Evolutionary conservation across 2,888 invertebrate genomes (phyloP), one percentile per base, ranked within the genome.

Genomic region (Tethea ocularis): DNA sequence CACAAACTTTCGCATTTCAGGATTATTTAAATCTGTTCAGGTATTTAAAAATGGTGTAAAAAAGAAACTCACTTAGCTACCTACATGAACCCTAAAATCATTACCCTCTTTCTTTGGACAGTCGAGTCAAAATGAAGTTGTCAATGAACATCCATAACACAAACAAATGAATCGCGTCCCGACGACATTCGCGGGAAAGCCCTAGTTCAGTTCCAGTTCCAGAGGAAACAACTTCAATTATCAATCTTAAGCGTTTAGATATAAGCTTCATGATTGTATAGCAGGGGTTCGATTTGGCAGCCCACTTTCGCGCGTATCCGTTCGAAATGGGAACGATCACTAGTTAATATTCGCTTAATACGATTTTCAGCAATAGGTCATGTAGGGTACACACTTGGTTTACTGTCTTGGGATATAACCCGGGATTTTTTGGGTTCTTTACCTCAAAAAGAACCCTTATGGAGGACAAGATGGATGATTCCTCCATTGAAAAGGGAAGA

Each of bases 251-350:
- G 10, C 17, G 0, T 1, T 11, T 20, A 6, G 22, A 11, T 11
- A 36, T 36, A 54, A 33, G 24, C 3, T 20, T 22, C 13, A 33
- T 33, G 22, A 17, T 33, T 10, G 54, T 26, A 1, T 8, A 33
- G 15, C 33, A 67, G 68, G 72, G 69, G 62, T 54, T 63, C 66
- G 65, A 72, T 70, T 72, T 68, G 57, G 73, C 74, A 83, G 71
- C 80, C 83, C 74, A 86, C 79, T 86, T 87, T 86, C 82, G 79
- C 78, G 63, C 58, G 70, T 77, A 78, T 85, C 85, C 86, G 85
- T 70, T 77, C 67, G 74, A 71, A 85, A 77, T 68, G 77, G 74
- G 86, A 84, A 68, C 86, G 74, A 75, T 70, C 73, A 69, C 61
- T 83, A 69, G 82, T 83, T 82, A 77, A 79, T 80, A 76, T 81